These are phyloP conservation scores for Lophotis ruficrista DNA, from an alignment of 2,113 vertebrate genomes.

Conservation along the genomic window DNA sequence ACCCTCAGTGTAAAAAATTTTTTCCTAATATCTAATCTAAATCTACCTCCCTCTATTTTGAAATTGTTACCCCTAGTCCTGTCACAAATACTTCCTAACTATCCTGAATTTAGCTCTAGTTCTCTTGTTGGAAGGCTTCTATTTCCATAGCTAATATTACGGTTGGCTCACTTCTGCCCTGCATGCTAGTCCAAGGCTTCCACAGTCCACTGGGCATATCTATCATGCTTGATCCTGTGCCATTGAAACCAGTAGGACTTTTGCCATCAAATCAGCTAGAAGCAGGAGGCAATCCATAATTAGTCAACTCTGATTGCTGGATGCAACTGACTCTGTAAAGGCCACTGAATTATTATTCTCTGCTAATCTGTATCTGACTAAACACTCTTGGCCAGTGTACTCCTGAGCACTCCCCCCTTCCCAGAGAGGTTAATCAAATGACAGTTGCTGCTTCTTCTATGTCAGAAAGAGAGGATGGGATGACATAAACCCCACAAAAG, in stretches of 20 bases:
- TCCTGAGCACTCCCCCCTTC: not conserved
- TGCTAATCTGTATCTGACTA: not conserved
- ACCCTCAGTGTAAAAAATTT: too few species aligned
- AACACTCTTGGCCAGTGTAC: not conserved
- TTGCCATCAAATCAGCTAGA: not conserved
- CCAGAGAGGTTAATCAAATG: not conserved
- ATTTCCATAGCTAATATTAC: not conserved
- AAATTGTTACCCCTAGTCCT: too few species aligned
- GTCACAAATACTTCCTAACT: not conserved
- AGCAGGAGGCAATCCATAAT: conserved; percentile 13
- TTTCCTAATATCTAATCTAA: too few species aligned
- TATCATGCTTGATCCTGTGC: not conserved
- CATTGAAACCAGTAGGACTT: not conserved
- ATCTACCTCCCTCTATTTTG: too few species aligned
- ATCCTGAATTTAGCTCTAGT: not conserved
- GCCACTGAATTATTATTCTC: not conserved
- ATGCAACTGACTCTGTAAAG: not conserved
- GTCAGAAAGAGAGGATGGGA: not conserved
- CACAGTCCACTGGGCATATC: not conserved
- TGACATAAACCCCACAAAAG: not conserved
- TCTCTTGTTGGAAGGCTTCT: not conserved
- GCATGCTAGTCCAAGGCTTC: not conserved
- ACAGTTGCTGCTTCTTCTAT: not conserved
- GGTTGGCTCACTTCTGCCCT: not conserved
- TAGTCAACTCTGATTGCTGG: not conserved